Conservation (phyloP, 2,113 vertebrate species). For the Pseudorasbora parva region DNA sequence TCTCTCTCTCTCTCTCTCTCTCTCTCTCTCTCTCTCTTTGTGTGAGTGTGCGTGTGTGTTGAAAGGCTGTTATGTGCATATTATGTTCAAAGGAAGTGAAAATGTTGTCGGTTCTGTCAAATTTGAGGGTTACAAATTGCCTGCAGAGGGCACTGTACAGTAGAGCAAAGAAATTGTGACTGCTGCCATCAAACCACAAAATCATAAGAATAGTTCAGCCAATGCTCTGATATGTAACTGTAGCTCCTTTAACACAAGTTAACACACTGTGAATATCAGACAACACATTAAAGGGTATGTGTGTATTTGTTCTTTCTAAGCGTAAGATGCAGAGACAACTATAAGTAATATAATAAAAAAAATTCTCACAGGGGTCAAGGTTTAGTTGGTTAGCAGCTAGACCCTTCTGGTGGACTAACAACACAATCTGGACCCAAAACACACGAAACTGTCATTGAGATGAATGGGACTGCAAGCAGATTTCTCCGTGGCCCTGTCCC, state of each 20-base stretch:
- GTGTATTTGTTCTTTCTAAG: background rate
- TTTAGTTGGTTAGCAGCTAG: background rate
- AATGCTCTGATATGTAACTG: background rate
- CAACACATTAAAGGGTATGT: background rate
- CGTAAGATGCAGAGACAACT: background rate
- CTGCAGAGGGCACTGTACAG: slow-evolving; percentile 49
- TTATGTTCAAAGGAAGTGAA: background rate
- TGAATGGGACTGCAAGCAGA: background rate
- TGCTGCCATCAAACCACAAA: slow-evolving; percentile 2
- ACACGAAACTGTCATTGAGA: background rate
- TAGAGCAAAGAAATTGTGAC: background rate
- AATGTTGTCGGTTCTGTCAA: slow-evolving; percentile 1
- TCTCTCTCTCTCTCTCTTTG: background rate
- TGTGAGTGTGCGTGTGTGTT: background rate
- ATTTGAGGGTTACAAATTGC: slow-evolving; percentile 17
- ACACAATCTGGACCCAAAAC: background rate
- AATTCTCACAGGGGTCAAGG: too few relatives aligned
- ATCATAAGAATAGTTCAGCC: background rate
- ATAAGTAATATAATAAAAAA: too few relatives aligned
- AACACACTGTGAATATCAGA: background rate
- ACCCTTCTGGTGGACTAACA: background rate
- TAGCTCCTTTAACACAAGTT: background rate
- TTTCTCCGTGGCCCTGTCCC: background rate
- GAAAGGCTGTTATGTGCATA: background rate
- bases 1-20: background rate